Evolutionary conservation across 2,888 invertebrate genomes (phyloP).

Genomic region (Eilema depressum): DNA sequence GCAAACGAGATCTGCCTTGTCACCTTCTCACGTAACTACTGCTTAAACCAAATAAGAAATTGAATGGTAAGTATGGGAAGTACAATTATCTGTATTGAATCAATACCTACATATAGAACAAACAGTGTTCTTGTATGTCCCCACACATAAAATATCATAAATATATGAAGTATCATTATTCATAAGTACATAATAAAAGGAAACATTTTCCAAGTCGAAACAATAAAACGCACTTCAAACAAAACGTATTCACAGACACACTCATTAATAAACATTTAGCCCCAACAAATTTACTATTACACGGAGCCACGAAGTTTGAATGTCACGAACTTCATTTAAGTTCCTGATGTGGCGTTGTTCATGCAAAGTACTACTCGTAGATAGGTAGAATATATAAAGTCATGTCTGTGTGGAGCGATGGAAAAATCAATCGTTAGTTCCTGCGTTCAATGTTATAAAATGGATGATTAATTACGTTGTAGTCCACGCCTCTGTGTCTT

Average conservation of each 20-base stretch:
- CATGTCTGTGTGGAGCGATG: neutral
- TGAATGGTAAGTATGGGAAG: too few relatives aligned
- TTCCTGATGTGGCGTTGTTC: slow-evolving; percentile 27
- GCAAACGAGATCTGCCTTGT: neutral
- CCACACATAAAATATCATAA: neutral
- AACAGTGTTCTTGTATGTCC: too few relatives aligned
- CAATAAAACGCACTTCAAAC: slow-evolving; percentile 31
- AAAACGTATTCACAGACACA: slow-evolving; percentile 42
- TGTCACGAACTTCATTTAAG: slow-evolving; percentile 36
- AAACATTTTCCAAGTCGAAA: slow-evolving; percentile 12
- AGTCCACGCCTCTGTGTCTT: neutral
- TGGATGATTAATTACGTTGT: neutral
- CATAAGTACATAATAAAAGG: neutral
- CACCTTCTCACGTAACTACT: too few relatives aligned
- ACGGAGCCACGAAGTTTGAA: slow-evolving; percentile 44
- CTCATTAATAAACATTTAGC: slow-evolving; percentile 63
- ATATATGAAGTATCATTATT: neutral
- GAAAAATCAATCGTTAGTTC: neutral
- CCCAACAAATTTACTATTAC: slow-evolving; percentile 55
- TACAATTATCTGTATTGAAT: too few relatives aligned
- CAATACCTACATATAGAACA: too few relatives aligned
- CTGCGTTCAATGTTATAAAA: neutral
- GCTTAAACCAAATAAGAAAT: neutral
- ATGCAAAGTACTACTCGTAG: neutral
- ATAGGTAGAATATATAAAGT: neutral